Evolutionary conservation across 2,113 vertebrate species (phyloP), one percentile per base, ranked within the genome.

Genomic region (Dascyllus trimaculatus): DNA sequence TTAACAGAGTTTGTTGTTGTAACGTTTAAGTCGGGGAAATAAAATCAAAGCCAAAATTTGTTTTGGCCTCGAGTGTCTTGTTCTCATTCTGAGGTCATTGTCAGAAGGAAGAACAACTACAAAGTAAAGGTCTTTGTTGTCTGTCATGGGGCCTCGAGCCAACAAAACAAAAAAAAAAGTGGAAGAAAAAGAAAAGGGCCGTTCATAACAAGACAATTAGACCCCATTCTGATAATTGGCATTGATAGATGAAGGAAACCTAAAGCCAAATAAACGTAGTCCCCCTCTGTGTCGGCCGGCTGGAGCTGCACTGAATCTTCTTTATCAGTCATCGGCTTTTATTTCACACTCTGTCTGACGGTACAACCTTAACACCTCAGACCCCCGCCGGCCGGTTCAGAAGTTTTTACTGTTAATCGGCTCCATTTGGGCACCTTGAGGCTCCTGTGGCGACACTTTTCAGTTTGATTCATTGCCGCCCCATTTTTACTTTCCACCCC

Each of bases 391-490:
- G 71, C 84, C 84, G 40, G 35, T 68, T 77, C 85, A 14, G 24
- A 64, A 88, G 64, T 83, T 95, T 92, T 24, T 79, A 75, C 88
- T 80, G 78, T 84, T 85, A 89, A 60, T 92, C 87, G 89, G 92
- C 91, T 91, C 91, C 90, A 86, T 86, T 93, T 86, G 90, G 92
- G 76, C 88, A 90, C 89, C 88, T 85, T 6, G 48, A 89, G 93
- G 80, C 91, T 94, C 88, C 91, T 90, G 90, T 87, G 82, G 95
- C 68, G 91, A 77, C 91, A 86, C 92, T 91, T 91, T 93, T 88
- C 79, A 92, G 90, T 92, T 88, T 93, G 92, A 94, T 95, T 94
- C 94, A 94, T 93, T 81, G 52, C 93, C 73, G 82, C 75, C 74
- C 66, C 9, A 18, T 64, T 54, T 49, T 52, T 85, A 81, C 94